These are phyloP conservation scores for Okapia johnstoni DNA, from an alignment of 2,113 vertebrate species.

Conservation along the genomic window DNA sequence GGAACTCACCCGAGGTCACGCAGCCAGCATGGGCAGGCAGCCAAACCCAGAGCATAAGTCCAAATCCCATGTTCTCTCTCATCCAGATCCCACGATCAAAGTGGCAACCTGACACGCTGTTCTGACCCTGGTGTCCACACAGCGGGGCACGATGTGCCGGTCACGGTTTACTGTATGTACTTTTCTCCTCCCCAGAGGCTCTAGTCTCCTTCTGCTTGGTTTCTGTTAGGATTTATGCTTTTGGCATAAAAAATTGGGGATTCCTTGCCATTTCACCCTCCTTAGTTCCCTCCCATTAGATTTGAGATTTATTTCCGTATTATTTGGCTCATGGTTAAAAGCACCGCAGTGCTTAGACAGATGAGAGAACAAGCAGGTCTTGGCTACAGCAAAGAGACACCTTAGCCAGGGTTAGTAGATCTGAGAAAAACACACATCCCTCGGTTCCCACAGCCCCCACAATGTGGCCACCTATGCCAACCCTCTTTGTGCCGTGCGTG, in stretches of 20 bases:
- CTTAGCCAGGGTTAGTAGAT: not conserved
- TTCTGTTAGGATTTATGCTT: not conserved
- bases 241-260: not conserved
- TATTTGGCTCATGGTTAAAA: not conserved
- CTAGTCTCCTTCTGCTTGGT: not conserved
- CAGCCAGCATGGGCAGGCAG: not conserved
- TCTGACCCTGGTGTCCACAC: not conserved
- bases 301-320: not conserved
- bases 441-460: not conserved
- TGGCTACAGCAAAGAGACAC: not conserved
- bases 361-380: not conserved
- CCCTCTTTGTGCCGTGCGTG: accelerated
- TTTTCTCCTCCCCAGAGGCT: not conserved
- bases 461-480: not conserved
- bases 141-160: not conserved
- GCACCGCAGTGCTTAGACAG: not conserved
- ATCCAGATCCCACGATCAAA: conserved; percentile 23
- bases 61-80: not conserved
- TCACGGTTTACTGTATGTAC: not conserved
- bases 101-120: not conserved
- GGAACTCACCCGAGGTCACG: not conserved
- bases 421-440: not conserved
- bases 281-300: not conserved
- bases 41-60: not conserved
- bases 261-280: not conserved